A percentile compares a stretch with the other conserved stretches of the same genome.
Evolutionary conservation across 2,888 invertebrate species (phyloP).

Genomic region (Ethmia dodecea): DNA sequence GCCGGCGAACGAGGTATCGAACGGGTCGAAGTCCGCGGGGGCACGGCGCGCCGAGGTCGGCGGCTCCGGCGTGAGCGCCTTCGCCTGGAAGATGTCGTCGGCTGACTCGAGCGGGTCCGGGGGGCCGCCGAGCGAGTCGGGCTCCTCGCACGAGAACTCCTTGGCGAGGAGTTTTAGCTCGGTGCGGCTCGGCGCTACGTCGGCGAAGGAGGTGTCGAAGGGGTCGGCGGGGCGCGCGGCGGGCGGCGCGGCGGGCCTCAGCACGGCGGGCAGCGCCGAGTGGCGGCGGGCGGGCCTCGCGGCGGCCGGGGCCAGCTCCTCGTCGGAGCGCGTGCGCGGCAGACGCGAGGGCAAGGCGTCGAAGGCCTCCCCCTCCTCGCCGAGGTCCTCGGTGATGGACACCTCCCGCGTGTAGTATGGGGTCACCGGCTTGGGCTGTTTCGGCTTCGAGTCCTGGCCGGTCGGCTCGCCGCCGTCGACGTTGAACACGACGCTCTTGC

Average conservation of each 20-base stretch:
- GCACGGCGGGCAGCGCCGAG: conserved; percentile 62
- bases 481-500: conserved; percentile 73
- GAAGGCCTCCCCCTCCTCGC: conserved; percentile 79
- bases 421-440: conserved; percentile 85
- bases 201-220: conserved; percentile 92
- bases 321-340: conserved; percentile 80
- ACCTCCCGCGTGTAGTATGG: conserved; percentile 86
- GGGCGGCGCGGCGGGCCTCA: conserved; percentile 70
- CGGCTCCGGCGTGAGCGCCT: conserved; percentile 84
- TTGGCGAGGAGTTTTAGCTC: conserved; percentile 87
- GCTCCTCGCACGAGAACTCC: conserved; percentile 80
- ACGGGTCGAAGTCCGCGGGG: conserved; percentile 82
- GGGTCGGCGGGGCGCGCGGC: conserved; percentile 81
- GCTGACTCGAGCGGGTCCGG: conserved; percentile 70
- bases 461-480: conserved; percentile 51
- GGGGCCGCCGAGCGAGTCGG: conserved; percentile 25
- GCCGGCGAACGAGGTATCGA: conserved; percentile 88
- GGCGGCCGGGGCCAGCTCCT: conserved; percentile 77
- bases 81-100: conserved; percentile 79
- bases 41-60: conserved; percentile 37
- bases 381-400: conserved; percentile 73
- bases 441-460: conserved; percentile 79
- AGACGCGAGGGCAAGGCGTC: conserved; percentile 80
- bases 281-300: conserved; percentile 62
- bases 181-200: conserved; percentile 86